Conservation (phyloP, 2,888 invertebrate species). For the Vannuccia rotundouncinata region DNA sequence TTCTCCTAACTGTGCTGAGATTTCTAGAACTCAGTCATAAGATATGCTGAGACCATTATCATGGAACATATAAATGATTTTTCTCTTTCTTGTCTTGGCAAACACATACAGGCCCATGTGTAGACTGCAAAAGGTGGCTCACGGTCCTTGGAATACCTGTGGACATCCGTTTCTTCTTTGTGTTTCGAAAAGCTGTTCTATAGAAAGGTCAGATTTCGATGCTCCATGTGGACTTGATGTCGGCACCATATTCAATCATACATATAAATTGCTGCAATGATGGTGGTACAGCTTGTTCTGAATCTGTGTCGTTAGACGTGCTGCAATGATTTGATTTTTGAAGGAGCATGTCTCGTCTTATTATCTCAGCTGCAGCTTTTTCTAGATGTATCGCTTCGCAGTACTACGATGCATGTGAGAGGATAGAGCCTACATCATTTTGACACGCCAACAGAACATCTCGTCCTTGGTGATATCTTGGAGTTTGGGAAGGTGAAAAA, state of each 20-base stretch:
- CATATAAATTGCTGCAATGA: not conserved
- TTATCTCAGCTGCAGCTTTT: constrained; percentile 37
- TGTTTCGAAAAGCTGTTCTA: not conserved
- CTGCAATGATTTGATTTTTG: too few relatives aligned
- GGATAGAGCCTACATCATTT: constrained; percentile 27
- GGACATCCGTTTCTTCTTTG: not conserved
- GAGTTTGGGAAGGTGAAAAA: not conserved
- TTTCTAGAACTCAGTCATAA: constrained; percentile 43
- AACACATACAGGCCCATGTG: constrained; percentile 41
- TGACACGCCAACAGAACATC: constrained; percentile 31
- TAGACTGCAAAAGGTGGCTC: constrained; percentile 32
- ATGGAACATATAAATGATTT: constrained; percentile 40
- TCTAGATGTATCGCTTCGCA: constrained; percentile 33
- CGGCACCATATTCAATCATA: constrained; percentile 12
- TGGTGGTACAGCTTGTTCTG: not conserved
- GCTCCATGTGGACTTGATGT: not conserved
- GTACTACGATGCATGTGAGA: constrained; percentile 27
- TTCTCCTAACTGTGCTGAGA: constrained; percentile 39
- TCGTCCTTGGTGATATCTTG: constrained; percentile 5
- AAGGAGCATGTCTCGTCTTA: constrained; percentile 31
- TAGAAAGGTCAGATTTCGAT: constrained; percentile 14
- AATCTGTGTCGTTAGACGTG: too few relatives aligned
- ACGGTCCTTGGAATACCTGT: constrained; percentile 20
- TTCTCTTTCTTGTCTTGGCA: constrained; percentile 42
- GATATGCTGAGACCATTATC: constrained; percentile 43